Evolutionary conservation across 35 echinoderm and acorn worm genomes (phyloP).

Genomic region (Lytechinus variegatus): DNA sequence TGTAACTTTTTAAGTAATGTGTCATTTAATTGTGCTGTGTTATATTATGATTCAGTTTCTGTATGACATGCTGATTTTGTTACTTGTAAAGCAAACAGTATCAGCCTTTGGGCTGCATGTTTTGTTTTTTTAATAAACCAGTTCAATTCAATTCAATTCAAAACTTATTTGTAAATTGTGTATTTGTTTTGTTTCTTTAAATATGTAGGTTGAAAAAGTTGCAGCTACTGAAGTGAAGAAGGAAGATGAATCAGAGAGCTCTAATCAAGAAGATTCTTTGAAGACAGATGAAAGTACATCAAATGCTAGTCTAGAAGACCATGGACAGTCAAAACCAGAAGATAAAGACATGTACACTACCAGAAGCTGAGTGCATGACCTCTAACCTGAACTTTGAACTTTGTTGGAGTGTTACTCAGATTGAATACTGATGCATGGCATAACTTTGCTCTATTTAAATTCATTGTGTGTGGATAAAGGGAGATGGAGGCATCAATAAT

Average conservation of each 20-base stretch:
- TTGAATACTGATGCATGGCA: not conserved
- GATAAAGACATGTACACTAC: constrained; percentile 98
- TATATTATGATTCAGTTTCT: no score
- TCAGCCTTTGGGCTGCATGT: no score
- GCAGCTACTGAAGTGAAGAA: not conserved
- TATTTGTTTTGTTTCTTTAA: not conserved
- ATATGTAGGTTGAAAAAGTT: constrained; percentile 34
- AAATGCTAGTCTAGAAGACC: constrained; percentile 54
- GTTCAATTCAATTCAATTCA: no score
- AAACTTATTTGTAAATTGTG: not conserved
- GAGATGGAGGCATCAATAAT: no score
- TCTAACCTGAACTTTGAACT: not conserved
- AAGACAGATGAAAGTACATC: not conserved
- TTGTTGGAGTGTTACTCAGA: not conserved
- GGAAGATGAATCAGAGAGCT: constrained; percentile 18
- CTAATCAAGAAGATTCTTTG: constrained; percentile 11
- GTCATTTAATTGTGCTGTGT: no score
- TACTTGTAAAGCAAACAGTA: no score
- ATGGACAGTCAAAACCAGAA: constrained; percentile 88
- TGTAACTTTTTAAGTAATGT: no score
- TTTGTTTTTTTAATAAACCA: no score
- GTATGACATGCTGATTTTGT: no score
- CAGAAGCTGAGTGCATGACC: constrained; percentile 58
- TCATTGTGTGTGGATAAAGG: no score
- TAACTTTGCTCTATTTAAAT: not conserved